Conservation (phyloP, 2,113 vertebrate genomes). For the Cynocephalus volans region DNA sequence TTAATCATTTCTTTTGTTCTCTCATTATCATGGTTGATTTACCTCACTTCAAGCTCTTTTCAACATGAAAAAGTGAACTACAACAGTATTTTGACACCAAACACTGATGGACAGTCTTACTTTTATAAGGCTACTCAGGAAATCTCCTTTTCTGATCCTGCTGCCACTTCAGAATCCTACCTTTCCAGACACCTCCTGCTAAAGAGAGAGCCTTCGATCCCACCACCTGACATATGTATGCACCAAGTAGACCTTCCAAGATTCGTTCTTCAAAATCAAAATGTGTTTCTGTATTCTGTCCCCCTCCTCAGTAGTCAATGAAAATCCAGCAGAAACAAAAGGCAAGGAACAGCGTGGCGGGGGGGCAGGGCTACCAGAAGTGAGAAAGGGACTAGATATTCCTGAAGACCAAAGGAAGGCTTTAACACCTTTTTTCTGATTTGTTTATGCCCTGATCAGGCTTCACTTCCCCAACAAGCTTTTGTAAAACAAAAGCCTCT, state of each 20-base stretch:
- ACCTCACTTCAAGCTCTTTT: not conserved
- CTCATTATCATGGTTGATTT: not conserved
- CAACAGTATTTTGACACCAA: not conserved
- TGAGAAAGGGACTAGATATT: not conserved
- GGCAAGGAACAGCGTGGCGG: not conserved
- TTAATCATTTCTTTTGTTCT: not conserved
- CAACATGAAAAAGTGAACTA: not conserved
- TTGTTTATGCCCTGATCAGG: not conserved
- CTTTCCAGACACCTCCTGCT: not conserved
- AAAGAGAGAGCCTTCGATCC: not conserved
- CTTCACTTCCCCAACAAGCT: not conserved
- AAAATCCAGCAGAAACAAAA: conserved; percentile 8
- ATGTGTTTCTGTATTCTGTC: not conserved
- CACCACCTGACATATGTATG: rapidly evolving
- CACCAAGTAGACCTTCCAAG: not conserved
- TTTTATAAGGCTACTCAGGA: not conserved
- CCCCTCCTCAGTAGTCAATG: not conserved
- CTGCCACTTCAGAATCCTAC: not conserved
- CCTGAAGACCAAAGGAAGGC: not conserved
- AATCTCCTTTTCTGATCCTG: not conserved
- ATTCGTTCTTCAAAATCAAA: conserved; percentile 10
- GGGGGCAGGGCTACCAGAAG: not conserved
- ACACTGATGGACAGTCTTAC: not conserved
- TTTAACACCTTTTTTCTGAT: not conserved
- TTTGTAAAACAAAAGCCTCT: not conserved